Evolutionary conservation across 2,113 vertebrate genomes (phyloP).

Genomic region (Rhodinocichla rosea): DNA sequence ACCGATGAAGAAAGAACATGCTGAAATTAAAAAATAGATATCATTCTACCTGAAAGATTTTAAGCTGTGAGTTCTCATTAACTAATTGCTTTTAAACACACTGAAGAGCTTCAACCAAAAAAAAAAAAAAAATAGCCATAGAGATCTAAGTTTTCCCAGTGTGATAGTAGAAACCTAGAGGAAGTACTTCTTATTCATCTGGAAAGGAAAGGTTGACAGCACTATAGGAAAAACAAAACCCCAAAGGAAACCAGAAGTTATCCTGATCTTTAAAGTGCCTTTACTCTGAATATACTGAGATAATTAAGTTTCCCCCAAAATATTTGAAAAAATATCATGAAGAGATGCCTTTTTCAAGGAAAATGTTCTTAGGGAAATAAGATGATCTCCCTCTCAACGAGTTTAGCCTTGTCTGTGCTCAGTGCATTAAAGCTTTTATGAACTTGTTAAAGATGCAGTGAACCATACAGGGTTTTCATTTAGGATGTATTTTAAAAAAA

Average conservation of each 20-base stretch:
- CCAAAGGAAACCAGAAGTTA: not conserved
- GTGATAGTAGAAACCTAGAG: not conserved
- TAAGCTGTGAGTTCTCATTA: not conserved
- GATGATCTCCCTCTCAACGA: not conserved
- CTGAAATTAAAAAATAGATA: not conserved
- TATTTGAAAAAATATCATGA: not conserved
- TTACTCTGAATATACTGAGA: not conserved
- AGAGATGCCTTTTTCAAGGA: not conserved
- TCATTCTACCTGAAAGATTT: not conserved
- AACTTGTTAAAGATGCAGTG: not conserved
- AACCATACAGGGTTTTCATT: not conserved
- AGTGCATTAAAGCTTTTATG: not conserved
- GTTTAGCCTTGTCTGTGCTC: not conserved
- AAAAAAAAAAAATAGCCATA: not conserved
- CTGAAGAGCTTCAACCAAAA: not conserved
- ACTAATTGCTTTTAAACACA: not conserved
- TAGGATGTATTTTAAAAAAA: not conserved
- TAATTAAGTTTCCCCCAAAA: not conserved
- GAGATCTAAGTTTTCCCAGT: not conserved
- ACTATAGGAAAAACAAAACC: not conserved
- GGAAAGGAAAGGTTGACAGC: not conserved
- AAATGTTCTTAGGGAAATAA: not conserved
- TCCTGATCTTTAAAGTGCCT: not conserved
- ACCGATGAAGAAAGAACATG: not conserved
- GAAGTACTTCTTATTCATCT: not conserved